Percentiles rank a stretch among this genome's conserved stretches.
Evolutionary conservation across 2,797 vertebrate genomes (phyloP).

Genomic region (Graptemys geographica): DNA sequence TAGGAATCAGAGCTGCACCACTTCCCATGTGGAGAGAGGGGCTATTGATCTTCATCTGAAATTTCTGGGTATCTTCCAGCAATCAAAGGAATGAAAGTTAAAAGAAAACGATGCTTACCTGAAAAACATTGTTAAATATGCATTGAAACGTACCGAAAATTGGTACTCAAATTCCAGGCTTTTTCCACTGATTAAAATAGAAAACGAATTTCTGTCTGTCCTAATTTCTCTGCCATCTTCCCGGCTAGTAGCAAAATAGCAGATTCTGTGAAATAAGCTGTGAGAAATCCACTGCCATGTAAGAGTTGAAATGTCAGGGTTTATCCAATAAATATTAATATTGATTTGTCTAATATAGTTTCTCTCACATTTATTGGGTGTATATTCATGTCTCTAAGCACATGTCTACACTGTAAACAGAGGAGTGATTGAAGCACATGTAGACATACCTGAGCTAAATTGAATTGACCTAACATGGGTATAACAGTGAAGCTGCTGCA

Average conservation of each 20-base stretch:
- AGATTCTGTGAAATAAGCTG: conserved; percentile 64
- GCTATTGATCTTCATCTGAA: neutral
- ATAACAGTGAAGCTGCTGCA: too few relatives aligned
- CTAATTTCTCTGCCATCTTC: conserved; percentile 58
- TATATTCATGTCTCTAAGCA: conserved; percentile 19
- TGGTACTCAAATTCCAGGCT: conserved; percentile 35
- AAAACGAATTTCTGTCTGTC: conserved; percentile 56
- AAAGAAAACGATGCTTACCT: conserved; percentile 53
- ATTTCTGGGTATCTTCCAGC: conserved; percentile 50
- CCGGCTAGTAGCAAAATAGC: conserved; percentile 55
- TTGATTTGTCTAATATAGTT: conserved; percentile 39
- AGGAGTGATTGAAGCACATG: too few relatives aligned
- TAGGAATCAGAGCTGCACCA: neutral
- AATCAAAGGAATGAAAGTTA: conserved; percentile 19
- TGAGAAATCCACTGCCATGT: conserved; percentile 32
- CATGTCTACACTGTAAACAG: too few relatives aligned
- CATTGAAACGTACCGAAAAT: conserved; percentile 36
- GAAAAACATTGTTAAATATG: conserved; percentile 70
- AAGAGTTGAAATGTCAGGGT: conserved; percentile 48
- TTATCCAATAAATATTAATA: conserved; percentile 74
- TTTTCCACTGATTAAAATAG: conserved; percentile 67
- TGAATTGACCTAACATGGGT: too few relatives aligned
- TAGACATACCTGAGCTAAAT: too few relatives aligned
- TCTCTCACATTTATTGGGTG: conserved; percentile 17
- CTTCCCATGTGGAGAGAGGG: neutral